Percentiles rank a stretch among this genome's conserved stretches.
These are phyloP conservation scores for Unio pictorum DNA, from an alignment of 2,888 invertebrate genomes.

Conservation along the genomic window DNA sequence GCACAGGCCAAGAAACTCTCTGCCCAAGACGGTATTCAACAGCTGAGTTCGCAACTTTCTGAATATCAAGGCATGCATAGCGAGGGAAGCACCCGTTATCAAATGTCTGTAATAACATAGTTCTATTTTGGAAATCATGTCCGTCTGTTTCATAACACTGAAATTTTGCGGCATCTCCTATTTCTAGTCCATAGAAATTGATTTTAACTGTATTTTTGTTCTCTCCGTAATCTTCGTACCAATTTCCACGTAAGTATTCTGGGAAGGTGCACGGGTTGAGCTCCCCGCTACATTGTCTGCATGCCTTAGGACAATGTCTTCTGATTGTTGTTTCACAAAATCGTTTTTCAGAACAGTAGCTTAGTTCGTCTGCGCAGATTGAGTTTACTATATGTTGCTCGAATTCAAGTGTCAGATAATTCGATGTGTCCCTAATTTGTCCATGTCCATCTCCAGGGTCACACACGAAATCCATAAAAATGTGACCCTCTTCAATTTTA, in stretches of 20 bases:
- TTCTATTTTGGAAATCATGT: slow-evolving; percentile 30
- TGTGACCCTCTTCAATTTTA: slow-evolving; percentile 41
- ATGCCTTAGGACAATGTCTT: slow-evolving; percentile 36
- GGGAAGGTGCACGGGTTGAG: slow-evolving; percentile 48
- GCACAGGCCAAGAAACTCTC: slow-evolving; percentile 54
- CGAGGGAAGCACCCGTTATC: slow-evolving; percentile 63
- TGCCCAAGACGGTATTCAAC: slow-evolving; percentile 54
- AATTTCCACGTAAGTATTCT: slow-evolving; percentile 45
- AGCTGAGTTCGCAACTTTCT: slow-evolving; percentile 47
- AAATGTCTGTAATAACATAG: slow-evolving; percentile 51
- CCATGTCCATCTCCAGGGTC: slow-evolving; percentile 44
- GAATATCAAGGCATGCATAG: slow-evolving; percentile 55
- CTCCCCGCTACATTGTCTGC: slow-evolving; percentile 42
- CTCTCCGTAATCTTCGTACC: slow-evolving; percentile 34
- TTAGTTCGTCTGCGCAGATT: slow-evolving; percentile 53
- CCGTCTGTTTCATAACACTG: slow-evolving; percentile 37
- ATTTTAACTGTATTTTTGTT: slow-evolving; percentile 30
- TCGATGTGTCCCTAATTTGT: slow-evolving; percentile 30
- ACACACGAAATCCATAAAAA: slow-evolving; percentile 57
- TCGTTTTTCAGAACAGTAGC: slow-evolving; percentile 42
- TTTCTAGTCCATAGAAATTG: slow-evolving; percentile 27
- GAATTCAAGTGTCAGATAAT: slow-evolving; percentile 31
- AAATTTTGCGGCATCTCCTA: slow-evolving; percentile 36
- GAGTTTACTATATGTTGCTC: slow-evolving; percentile 36
- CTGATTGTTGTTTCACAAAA: slow-evolving; percentile 36